A percentile compares a stretch with the other conserved stretches of the same genome.
Evolutionary conservation across 2,113 vertebrate species (phyloP).

Genomic region (Scolopax mira): DNA sequence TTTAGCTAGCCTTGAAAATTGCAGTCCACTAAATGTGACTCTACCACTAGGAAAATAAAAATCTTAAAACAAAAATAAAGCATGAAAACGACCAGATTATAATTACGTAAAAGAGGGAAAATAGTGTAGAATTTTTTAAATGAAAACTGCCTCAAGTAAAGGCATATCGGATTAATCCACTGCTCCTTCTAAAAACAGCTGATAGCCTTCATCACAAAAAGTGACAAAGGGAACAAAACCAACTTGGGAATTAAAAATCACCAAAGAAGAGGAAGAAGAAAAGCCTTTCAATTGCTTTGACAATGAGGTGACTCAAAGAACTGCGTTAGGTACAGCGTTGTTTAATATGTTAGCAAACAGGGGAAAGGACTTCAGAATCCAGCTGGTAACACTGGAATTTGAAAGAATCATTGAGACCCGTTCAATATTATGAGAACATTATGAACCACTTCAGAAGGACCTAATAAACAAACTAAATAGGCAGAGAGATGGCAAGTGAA

Average conservation of each 20-base stretch:
- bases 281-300: conserved; percentile 56
- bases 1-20: neutral
- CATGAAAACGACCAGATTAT: neutral
- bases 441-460: neutral
- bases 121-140: neutral
- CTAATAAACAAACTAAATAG: neutral
- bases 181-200: conserved; percentile 15
- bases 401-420: conserved; percentile 3
- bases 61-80: neutral
- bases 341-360: conserved; percentile 56
- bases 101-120: neutral
- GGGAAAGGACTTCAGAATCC: conserved; percentile 6
- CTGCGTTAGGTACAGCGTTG: conserved; percentile 13
- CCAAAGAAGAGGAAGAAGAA: conserved; percentile 43
- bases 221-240: conserved; percentile 63
- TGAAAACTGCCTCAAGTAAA: neutral
- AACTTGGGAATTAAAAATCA: conserved; percentile 53
- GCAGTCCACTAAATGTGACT: neutral
- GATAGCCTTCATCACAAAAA: conserved; percentile 36
- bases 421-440: conserved; percentile 1
- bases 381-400: neutral
- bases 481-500: conserved; percentile 26
- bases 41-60: neutral
- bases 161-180: conserved; percentile 15
- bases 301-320: conserved; percentile 47